Base-by-base conservation (phyloP, 2,888 invertebrate genomes). In the Creontiades dilutus region DNA sequence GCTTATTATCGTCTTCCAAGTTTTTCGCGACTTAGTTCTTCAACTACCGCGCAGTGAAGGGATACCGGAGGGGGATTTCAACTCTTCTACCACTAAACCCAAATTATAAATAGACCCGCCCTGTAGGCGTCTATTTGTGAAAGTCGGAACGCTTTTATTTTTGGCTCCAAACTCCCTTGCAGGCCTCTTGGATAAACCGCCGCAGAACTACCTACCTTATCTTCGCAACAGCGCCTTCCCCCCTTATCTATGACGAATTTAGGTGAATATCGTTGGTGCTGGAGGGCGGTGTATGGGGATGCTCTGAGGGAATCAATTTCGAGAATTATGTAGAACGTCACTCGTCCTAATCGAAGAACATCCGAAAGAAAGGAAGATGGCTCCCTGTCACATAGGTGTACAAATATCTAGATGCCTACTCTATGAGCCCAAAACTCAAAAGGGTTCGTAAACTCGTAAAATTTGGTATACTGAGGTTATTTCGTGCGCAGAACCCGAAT, bases 51-150 rank as follows among this genome's bases (percentile, higher is more conserved):
- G 46, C 78, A 82, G 23, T 37, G 48, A 13, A 47, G 48, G 52
- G 82, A 23, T n/a, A 12, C 13, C 19, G 48, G 81, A 16, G 23
- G 27, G 48, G 47, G 48, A 23, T 16, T 55, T 82, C 82, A 82
- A 52, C 52, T 82, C 82, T 76, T 76, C 76, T 52, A 82, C 82
- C 82, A 82, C 82, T 82, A 82, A 82, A 82, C 55, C 68, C 80
- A 12, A 52, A 88, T 88, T 80, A 80, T 80, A 88, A 88, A 88
- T 88, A 76, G 81, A 52, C 88, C 88, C 81, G 78, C 80, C 78
- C 80, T 80, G 80, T 80, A 78, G 88, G 88, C 88, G 78, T 88
- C 88, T 88, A 88, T 88, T 88, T 88, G 88, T 88, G 88, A 88
- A 88, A 88, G 88, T 88, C 88, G 57, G 80, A 75, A 75, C 86